Percentiles rank a stretch among this genome's conserved stretches.
Evolutionary conservation across 2,113 vertebrate species (phyloP).

Genomic region (Grammomys surdaster): DNA sequence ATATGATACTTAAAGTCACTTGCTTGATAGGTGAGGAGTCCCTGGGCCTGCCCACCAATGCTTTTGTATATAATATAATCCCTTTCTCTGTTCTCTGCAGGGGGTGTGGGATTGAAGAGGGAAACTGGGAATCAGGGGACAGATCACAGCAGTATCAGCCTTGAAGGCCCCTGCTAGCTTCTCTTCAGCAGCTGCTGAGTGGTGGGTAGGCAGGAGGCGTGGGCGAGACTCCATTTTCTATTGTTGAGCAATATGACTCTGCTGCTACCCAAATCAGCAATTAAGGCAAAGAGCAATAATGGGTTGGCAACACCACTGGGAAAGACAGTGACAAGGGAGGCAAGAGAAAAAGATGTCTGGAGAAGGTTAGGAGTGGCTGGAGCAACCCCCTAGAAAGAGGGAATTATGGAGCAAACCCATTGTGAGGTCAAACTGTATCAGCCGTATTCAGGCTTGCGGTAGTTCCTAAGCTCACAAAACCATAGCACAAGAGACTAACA

Average conservation of each 20-base stretch:
- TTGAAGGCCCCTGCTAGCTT: background rate
- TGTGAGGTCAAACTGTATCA: background rate
- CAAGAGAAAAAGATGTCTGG: background rate
- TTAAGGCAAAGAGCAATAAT: slow-evolving; percentile 67
- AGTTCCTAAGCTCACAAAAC: background rate
- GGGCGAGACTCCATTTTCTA: background rate
- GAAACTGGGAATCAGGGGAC: background rate
- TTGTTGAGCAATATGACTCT: slow-evolving; percentile 25
- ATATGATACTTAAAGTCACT: slow-evolving; percentile 32
- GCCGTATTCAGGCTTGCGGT: background rate
- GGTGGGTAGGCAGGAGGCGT: background rate
- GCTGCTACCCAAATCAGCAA: slow-evolving; percentile 57
- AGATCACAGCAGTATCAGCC: background rate
- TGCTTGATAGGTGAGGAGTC: slow-evolving; percentile 10
- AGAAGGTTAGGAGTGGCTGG: slow-evolving; percentile 4
- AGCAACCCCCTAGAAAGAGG: background rate
- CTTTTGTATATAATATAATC: background rate
- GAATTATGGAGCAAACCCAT: background rate
- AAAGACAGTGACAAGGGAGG: slow-evolving; percentile 8
- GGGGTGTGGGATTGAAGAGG: background rate
- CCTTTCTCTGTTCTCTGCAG: background rate
- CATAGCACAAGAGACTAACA: background rate
- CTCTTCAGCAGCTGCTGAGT: slow-evolving; percentile 34
- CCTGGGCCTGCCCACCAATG: background rate
- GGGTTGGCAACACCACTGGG: slow-evolving; percentile 47